Evolutionary conservation across 2,888 invertebrate genomes (phyloP), one percentile per base, ranked within the genome.

Genomic region (Cinara cedri): DNA sequence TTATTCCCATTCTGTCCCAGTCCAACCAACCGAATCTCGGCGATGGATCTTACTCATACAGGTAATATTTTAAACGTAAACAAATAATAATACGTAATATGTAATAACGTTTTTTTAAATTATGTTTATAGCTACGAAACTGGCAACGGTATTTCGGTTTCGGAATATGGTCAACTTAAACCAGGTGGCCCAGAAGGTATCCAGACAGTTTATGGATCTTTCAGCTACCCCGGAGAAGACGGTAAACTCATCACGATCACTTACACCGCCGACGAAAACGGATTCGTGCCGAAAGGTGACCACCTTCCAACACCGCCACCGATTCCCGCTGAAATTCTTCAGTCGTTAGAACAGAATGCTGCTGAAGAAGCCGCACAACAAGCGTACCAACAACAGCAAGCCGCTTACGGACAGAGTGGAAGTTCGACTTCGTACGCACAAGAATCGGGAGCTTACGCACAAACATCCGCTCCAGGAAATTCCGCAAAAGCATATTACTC

Each of bases 241-340:
- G 92, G 92, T 46, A 86, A 89, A 81, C 88, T 89, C 1, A 83
- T 83, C 78, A 85, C 88, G 10, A 82, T 92, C 44, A 88, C 88
- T 62, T 93, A 93, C 87, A 87, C 89, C 68, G 92, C 92, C 84
- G 92, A 93, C 84, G 92, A 92, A 85, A 90, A 91, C 83, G 92
- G 92, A 19, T 85, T 84, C 82, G 81, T 83, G 34, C 84, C 85
- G 16, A 82, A 83, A 60, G 85, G 85, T 19, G 83, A 83, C 34
- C 85, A 85, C 78, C 82, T 85, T 0, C 85, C 85, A 14, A 84
- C 84, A 9, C 84, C 84, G 11, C 84, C 84, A 3, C 85, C 85
- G 21, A 83, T 85, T 65, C 84, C 84, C 0, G 84, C 82, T 66
- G 85, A 84, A 62, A 85, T 85, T 75, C 82, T 78, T 9, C 78